These are phyloP conservation scores for Porites cylindrica DNA, from an alignment of 92 coral and sea anemone species.

Conservation along the genomic window DNA sequence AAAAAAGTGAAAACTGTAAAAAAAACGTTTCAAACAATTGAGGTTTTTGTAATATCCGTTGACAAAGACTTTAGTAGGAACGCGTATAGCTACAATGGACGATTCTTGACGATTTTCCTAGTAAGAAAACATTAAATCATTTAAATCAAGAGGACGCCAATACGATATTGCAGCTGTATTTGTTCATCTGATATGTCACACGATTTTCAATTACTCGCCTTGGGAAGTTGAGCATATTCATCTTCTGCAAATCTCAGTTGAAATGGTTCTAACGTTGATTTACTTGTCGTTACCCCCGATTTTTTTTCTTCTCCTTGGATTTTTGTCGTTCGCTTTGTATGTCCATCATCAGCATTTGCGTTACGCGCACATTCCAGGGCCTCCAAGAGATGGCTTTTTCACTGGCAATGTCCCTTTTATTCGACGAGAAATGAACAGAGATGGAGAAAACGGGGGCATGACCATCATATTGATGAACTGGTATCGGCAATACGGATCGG, in stretches of 20 bases:
- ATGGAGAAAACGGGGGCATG: slow-evolving; percentile 22
- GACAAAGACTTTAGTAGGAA: no score
- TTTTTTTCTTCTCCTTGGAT: background rate
- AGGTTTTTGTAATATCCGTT: no score
- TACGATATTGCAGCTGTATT: no score
- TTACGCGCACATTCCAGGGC: slow-evolving; percentile 81
- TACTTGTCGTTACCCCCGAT: background rate
- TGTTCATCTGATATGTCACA: background rate
- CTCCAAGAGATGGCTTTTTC: slow-evolving; percentile 73
- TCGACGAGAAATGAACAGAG: slow-evolving; percentile 35
- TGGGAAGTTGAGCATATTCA: background rate
- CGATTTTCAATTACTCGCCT: background rate
- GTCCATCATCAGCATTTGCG: slow-evolving; percentile 22
- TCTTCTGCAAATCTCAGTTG: background rate
- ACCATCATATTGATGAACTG: slow-evolving; percentile 27
- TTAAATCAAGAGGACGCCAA: no score
- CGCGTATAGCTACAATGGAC: no score
- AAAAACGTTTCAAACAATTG: no score
- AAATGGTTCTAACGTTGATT: slow-evolving; percentile 5
- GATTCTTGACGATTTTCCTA: no score
- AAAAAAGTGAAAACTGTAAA: no score
- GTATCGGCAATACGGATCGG: slow-evolving; percentile 64
- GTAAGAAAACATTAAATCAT: no score
- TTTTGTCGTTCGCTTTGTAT: slow-evolving; percentile 7
- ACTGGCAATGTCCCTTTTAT: slow-evolving; percentile 58